A percentile compares a stretch with the other conserved stretches of the same genome.
phyloP scores from a whole-genome alignment of 2,113 vertebrate genomes.

The Harpagus bidentatus region DNA sequence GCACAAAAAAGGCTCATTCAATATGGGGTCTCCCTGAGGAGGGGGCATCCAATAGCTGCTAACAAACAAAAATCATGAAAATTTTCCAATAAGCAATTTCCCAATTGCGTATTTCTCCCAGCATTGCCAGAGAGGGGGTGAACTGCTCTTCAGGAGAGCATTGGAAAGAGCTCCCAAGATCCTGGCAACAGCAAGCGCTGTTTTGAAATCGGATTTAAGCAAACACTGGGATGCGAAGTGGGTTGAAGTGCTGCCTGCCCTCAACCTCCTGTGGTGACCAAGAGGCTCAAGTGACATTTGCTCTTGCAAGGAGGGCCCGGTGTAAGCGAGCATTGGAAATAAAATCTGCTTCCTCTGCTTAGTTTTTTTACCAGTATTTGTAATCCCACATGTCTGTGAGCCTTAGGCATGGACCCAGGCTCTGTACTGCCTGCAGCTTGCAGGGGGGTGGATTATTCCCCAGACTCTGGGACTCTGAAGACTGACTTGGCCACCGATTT shows the following conservation, averaged over 20 bases:
- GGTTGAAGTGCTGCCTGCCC: neutral
- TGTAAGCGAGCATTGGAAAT: neutral
- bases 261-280: neutral
- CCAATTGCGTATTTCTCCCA: neutral
- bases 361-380: neutral
- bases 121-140: neutral
- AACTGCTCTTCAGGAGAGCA: neutral
- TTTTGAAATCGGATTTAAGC: neutral
- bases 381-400: neutral
- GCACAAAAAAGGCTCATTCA: neutral
- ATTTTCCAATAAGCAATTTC: neutral
- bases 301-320: rapidly evolving
- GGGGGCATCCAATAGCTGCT: neutral
- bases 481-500: neutral
- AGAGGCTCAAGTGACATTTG: neutral
- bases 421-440: neutral
- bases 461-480: neutral
- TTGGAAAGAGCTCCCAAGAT: neutral
- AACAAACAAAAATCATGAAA: neutral
- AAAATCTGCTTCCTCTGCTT: neutral
- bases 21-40: neutral
- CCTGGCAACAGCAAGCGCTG: neutral
- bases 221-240: neutral
- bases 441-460: neutral
- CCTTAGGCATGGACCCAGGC: neutral